Percentiles rank a stretch among this genome's conserved stretches.
Evolutionary conservation across 2,113 vertebrate species (phyloP).

Genomic region (Tonatia bakeri): DNA sequence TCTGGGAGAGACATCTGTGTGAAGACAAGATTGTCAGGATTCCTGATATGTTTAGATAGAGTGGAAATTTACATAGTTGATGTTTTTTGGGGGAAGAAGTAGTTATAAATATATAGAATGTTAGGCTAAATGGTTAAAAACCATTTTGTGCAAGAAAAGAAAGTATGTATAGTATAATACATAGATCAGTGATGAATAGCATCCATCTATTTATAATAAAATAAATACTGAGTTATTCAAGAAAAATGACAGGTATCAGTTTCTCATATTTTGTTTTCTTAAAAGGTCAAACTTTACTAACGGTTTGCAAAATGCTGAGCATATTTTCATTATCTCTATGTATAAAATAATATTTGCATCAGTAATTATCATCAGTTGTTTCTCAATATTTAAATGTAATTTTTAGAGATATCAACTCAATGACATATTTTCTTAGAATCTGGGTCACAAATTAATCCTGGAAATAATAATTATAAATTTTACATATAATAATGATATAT

Average conservation of each 20-base stretch:
- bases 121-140: background rate
- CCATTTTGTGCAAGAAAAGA: background rate
- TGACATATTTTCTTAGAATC: background rate
- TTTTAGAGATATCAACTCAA: background rate
- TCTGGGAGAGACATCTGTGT: background rate
- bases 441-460: background rate
- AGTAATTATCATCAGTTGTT: background rate
- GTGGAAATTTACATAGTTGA: background rate
- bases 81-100: background rate
- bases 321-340: background rate
- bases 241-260: background rate
- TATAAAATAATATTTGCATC: background rate
- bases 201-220: background rate
- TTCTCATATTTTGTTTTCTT: background rate
- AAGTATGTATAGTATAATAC: background rate
- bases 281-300: background rate
- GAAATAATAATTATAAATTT: background rate
- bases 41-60: background rate
- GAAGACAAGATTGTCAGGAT: background rate
- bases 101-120: background rate
- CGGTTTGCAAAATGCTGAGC: background rate
- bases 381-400: background rate
- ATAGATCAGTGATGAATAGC: background rate
- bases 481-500: background rate
- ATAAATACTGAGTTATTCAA: background rate